Conservation (phyloP, 2,113 vertebrate genomes). For the Petromus typicus region DNA sequence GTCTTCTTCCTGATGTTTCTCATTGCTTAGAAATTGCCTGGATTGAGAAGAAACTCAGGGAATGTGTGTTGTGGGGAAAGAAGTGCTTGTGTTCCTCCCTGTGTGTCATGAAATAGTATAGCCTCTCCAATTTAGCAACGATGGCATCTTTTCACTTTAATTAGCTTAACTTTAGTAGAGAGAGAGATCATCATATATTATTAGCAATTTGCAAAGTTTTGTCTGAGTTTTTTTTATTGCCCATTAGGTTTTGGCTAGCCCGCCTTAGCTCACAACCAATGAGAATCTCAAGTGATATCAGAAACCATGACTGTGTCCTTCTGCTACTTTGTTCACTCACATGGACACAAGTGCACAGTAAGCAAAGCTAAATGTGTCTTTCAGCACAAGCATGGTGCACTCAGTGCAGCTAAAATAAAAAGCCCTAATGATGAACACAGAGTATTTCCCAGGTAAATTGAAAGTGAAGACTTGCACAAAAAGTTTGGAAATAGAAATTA, state of each 20-base stretch:
- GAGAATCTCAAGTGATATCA: not conserved
- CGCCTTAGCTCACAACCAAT: not conserved
- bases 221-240: not conserved
- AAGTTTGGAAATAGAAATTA: not conserved
- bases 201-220: not conserved
- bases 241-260: not conserved
- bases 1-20: not conserved
- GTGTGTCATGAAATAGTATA: not conserved
- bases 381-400: not conserved
- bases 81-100: not conserved
- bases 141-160: not conserved
- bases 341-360: not conserved
- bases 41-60: not conserved
- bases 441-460: not conserved
- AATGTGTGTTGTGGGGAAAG: not conserved
- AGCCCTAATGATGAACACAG: not conserved
- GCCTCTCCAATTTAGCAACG: not conserved
- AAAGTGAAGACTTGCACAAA: not conserved
- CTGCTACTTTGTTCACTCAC: not conserved
- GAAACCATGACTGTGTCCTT: not conserved
- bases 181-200: not conserved
- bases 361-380: not conserved
- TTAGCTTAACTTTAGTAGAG: not conserved
- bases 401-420: not conserved
- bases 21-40: not conserved